Percentiles rank a stretch among this genome's conserved stretches.
Conservation (phyloP, 2,113 vertebrate genomes). For the Chauna torquata region DNA sequence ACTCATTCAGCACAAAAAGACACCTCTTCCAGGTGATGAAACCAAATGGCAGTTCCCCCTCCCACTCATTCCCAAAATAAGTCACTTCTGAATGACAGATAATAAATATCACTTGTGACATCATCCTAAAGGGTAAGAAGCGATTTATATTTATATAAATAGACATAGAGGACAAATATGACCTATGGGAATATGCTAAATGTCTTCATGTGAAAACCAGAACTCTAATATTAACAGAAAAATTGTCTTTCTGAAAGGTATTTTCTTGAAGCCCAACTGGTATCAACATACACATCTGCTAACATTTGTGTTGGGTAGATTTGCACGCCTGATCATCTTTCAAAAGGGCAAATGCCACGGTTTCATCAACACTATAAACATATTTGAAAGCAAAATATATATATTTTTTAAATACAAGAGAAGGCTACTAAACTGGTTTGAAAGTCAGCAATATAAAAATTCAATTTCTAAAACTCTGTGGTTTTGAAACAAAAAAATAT, state of each 20-base stretch:
- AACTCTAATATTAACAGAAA: conserved; percentile 32
- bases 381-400: background rate
- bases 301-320: conserved; percentile 4
- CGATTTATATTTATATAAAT: conserved; percentile 39
- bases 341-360: conserved; percentile 15
- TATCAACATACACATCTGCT: conserved; percentile 13
- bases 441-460: background rate
- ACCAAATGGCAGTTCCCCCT: background rate
- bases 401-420: background rate
- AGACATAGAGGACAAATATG: conserved; percentile 55
- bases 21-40: background rate
- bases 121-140: conserved; percentile 68
- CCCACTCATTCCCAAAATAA: background rate
- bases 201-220: conserved; percentile 39
- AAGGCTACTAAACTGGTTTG: background rate
- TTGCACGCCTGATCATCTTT: conserved; percentile 22
- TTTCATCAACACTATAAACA: background rate
- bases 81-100: conserved; percentile 9
- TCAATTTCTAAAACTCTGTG: background rate
- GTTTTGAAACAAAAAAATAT: conserved; percentile 10
- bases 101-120: conserved; percentile 58
- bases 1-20: background rate
- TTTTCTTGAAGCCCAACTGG: background rate
- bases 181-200: conserved; percentile 57
- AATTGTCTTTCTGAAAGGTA: conserved; percentile 15